Base-by-base conservation (phyloP, 2,797 vertebrate species). In the Scolopax rusticola region DNA sequence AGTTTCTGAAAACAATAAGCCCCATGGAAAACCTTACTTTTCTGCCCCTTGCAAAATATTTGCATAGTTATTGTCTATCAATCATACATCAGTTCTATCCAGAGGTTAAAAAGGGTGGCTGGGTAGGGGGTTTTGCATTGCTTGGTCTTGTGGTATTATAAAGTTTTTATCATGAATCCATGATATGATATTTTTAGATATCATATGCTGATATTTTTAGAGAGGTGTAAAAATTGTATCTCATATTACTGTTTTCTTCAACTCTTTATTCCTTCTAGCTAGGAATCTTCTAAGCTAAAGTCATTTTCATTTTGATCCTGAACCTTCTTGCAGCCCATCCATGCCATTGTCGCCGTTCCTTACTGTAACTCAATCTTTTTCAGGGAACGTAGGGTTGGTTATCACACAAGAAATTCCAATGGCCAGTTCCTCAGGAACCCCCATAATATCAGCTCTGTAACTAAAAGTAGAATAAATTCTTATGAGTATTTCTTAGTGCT, bases 61-160 rank as follows among this genome's bases (percentile, higher is more conserved):
- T 95, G 84, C 71, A 32, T 15, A 80, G 53, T 77, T 80, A 68
- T 61, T 60, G 48, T 33, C 60, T 90, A 67, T 88, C 89, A 90
- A 45, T 48, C 38, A 70, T 23, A 50, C 75, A 80, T 27, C 43
- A n/a, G 14, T 40, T 91, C 68, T 91, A 30, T 33, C 43, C 68
- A 71, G 51, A 89, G 47, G 59, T 76, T 89, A 90, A 92, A 90
- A 75, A 5, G 32, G 43, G 48, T 3, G 6, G 20, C 33, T 4
- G 2, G 56, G 88, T 95, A 83, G 89, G 84, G 15, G 15, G 81
- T 40, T 48, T 80, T 56, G 25, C 0, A 1, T 51, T 78, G 50
- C 85, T 85, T 82, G 71, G 40, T 74, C 96, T 93, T 96, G 78
- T 89, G 89, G 56, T 77, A 64, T 92, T 87, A 77, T 6, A 32